These are phyloP conservation scores for Callipepla squamata DNA, from an alignment of 2,113 vertebrate species.

Conservation along the genomic window DNA sequence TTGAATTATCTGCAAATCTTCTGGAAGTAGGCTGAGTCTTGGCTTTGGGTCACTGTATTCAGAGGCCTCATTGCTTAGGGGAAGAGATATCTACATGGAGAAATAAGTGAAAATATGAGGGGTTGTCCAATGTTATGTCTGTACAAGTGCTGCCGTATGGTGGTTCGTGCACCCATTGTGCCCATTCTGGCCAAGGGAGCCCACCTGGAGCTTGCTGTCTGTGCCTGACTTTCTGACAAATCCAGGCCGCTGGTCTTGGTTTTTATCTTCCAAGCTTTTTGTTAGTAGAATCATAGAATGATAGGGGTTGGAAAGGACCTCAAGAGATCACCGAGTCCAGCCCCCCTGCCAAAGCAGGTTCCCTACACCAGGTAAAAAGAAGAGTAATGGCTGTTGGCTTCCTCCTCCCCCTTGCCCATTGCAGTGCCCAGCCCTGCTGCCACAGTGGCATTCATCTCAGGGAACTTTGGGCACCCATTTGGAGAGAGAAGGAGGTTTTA, in stretches of 20 bases:
- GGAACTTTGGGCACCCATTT: rapidly evolving
- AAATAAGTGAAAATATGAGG: not conserved
- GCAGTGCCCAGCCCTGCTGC: not conserved
- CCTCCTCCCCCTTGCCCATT: not conserved
- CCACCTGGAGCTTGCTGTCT: not conserved
- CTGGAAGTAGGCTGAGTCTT: not conserved
- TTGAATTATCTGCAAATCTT: not conserved
- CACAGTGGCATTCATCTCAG: rapidly evolving
- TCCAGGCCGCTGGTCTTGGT: not conserved
- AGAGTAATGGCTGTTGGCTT: not conserved
- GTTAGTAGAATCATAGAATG: not conserved
- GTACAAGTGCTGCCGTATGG: not conserved
- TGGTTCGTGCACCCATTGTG: not conserved
- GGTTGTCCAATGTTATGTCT: not conserved
- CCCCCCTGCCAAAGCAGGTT: too few species aligned
- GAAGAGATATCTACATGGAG: rapidly evolving
- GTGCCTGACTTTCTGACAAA: not conserved
- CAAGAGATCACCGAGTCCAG: too few species aligned
- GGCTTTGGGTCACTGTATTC: not conserved
- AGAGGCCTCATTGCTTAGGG: not conserved
- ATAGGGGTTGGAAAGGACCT: too few species aligned
- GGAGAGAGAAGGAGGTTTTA: not conserved
- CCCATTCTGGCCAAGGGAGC: not conserved
- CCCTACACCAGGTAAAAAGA: too few species aligned
- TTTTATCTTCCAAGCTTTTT: rapidly evolving